phyloP scores from a whole-genome alignment of 2,888 invertebrate genomes.

The Hydrotaea diabolus region DNA sequence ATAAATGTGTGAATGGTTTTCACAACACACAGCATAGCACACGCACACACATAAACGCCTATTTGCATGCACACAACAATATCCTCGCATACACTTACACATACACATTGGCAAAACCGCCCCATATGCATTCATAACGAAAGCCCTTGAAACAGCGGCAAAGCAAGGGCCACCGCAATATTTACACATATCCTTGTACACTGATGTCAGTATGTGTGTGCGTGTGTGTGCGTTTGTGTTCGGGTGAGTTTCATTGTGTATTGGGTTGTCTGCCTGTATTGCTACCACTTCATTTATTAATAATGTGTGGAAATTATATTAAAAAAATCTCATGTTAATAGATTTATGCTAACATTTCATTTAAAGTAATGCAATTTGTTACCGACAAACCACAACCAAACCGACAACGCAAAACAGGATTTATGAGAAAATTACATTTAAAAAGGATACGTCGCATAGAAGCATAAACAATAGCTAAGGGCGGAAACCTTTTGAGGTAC shows the following conservation, averaged over 20 bases:
- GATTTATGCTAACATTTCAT: constrained; percentile 11
- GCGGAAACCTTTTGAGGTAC: too few species aligned
- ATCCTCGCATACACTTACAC: neutral
- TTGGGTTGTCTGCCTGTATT: neutral
- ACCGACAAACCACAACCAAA: neutral
- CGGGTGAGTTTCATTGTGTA: neutral
- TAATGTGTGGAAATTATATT: constrained; percentile 42
- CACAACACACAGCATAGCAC: neutral
- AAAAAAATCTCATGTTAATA: constrained; percentile 26
- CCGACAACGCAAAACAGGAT: too few species aligned
- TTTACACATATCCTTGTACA: neutral
- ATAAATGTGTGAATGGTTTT: constrained; percentile 48
- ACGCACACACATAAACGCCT: neutral
- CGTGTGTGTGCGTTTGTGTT: too few species aligned
- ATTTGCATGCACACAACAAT: neutral
- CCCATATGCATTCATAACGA: neutral
- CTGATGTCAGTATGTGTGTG: too few species aligned
- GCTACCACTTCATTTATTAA: constrained; percentile 25
- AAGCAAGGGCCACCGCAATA: neutral
- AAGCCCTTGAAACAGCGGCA: neutral
- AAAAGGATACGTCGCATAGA: too few species aligned
- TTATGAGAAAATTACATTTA: too few species aligned
- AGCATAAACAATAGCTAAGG: too few species aligned
- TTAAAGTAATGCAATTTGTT: constrained; percentile 12
- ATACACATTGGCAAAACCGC: constrained; percentile 1